These are phyloP conservation scores for Sarotherodon lohbergeri DNA, from an alignment of 2,113 vertebrate species.

Conservation along the genomic window DNA sequence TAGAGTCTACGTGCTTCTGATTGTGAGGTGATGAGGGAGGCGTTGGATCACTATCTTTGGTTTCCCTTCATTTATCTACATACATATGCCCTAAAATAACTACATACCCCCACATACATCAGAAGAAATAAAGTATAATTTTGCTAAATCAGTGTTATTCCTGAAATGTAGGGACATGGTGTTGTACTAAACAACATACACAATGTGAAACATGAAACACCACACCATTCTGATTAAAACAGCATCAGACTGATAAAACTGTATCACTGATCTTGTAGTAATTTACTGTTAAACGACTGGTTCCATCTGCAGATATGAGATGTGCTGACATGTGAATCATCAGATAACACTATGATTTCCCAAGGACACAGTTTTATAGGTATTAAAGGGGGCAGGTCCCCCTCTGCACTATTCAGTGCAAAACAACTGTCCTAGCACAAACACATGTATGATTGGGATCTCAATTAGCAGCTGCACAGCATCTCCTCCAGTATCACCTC, in stretches of 20 bases:
- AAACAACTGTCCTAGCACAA: not conserved
- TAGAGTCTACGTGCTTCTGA: not conserved
- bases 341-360: not conserved
- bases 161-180: not conserved
- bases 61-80: not conserved
- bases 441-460: not conserved
- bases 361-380: fast-evolving
- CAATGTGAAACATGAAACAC: not conserved
- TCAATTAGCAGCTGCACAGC: not conserved
- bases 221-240: not conserved
- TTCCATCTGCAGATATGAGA: not conserved
- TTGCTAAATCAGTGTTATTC: not conserved
- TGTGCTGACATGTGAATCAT: not conserved
- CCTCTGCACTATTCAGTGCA: not conserved
- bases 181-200: not conserved
- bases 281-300: not conserved
- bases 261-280: not conserved
- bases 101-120: not conserved
- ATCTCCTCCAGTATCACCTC: not conserved
- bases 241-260: not conserved
- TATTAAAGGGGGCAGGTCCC: not conserved
- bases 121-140: not conserved
- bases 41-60: not conserved
- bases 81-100: not conserved
- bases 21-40: fast-evolving